phyloP scores from a whole-genome alignment of 2,888 invertebrate species.

The Macrophya alboannulata region DNA sequence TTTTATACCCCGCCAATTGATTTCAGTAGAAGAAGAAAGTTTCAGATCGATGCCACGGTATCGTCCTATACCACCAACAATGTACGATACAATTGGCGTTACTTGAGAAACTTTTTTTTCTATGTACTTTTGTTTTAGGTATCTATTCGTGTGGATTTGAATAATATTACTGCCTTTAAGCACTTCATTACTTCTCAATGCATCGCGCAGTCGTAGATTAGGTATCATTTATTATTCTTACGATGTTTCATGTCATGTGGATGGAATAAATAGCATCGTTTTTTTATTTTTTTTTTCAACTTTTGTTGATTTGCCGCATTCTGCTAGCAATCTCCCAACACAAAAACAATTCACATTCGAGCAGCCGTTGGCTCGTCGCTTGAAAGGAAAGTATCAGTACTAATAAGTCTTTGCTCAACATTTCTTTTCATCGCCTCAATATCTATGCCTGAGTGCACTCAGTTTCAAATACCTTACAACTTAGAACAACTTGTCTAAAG shows the following conservation, averaged over 20 bases:
- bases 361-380: slow-evolving; percentile 78
- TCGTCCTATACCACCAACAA: slow-evolving; percentile 41
- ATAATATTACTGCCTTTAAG: slow-evolving; percentile 32
- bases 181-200: slow-evolving; percentile 36
- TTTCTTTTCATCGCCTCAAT: slow-evolving; percentile 44
- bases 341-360: slow-evolving; percentile 78
- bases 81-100: slow-evolving; percentile 49
- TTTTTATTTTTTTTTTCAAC: slow-evolving; percentile 57
- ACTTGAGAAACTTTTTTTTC: slow-evolving; percentile 15
- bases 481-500: neutral
- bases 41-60: slow-evolving; percentile 19
- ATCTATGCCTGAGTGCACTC: slow-evolving; percentile 41
- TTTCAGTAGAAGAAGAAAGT: slow-evolving; percentile 31
- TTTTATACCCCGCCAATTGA: slow-evolving; percentile 34
- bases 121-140: slow-evolving; percentile 30
- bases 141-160: slow-evolving; percentile 49
- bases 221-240: slow-evolving; percentile 40
- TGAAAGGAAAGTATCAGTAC: slow-evolving; percentile 78
- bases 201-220: slow-evolving; percentile 46
- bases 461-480: neutral
- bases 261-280: slow-evolving; percentile 64
- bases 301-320: slow-evolving; percentile 74
- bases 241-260: slow-evolving; percentile 23
- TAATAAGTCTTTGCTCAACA: slow-evolving; percentile 72
- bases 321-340: slow-evolving; percentile 75